Evolutionary conservation across 2,797 vertebrate genomes (phyloP).

Genomic region (Antennarius maculatus): DNA sequence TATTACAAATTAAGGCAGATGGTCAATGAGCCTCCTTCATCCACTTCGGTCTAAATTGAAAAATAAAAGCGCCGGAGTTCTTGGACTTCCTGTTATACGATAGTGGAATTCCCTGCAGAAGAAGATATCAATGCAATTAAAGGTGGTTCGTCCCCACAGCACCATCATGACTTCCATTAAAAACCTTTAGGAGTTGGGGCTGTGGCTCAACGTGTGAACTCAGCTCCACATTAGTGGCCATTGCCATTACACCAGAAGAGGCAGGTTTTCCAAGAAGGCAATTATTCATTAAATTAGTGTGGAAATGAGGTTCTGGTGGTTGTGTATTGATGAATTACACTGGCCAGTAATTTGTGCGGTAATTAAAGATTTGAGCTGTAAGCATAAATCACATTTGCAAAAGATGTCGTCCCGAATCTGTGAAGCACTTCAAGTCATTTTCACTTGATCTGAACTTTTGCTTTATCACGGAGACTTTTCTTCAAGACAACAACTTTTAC

Average conservation of each 20-base stretch:
- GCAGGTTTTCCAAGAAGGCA: slow-evolving; percentile 82
- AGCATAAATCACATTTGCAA: slow-evolving; percentile 76
- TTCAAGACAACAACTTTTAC: slow-evolving; percentile 7
- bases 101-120: slow-evolving; percentile 38
- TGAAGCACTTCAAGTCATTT: slow-evolving; percentile 51
- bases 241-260: slow-evolving; percentile 74
- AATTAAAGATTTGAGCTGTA: slow-evolving; percentile 82
- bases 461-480: slow-evolving; percentile 36
- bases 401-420: slow-evolving; percentile 58
- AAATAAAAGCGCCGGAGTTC: slow-evolving; percentile 38
- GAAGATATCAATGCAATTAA: slow-evolving; percentile 75
- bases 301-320: slow-evolving; percentile 84
- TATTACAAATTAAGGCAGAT: slow-evolving; percentile 45
- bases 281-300: slow-evolving; percentile 87
- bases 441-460: slow-evolving; percentile 34
- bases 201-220: slow-evolving; percentile 74
- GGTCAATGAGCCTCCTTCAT: slow-evolving; percentile 42
- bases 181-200: slow-evolving; percentile 71
- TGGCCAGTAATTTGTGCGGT: slow-evolving; percentile 81
- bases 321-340: slow-evolving; percentile 85
- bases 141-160: slow-evolving; percentile 48
- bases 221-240: slow-evolving; percentile 80
- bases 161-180: slow-evolving; percentile 61
- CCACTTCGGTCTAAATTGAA: slow-evolving; percentile 18
- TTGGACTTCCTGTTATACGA: slow-evolving; percentile 40